phyloP scores from a whole-genome alignment of 2,113 vertebrate genomes.

The Urocynchramus pylzowi region DNA sequence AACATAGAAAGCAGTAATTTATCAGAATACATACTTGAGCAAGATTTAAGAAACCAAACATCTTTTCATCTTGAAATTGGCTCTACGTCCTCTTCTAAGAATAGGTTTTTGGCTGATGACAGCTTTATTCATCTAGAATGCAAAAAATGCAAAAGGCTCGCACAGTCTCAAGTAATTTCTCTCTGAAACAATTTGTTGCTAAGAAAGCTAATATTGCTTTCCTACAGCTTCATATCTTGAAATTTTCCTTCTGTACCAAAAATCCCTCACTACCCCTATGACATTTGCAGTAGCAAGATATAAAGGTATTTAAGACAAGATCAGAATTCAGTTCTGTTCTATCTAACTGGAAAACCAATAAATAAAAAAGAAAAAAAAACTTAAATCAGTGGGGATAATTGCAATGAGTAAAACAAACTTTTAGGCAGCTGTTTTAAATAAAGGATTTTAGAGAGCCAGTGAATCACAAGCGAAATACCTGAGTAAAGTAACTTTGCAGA shows the following conservation, averaged over 20 bases:
- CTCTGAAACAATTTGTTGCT: neutral
- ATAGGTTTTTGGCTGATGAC: neutral
- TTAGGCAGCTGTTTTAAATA: neutral
- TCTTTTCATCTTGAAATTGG: neutral
- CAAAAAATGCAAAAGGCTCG: neutral
- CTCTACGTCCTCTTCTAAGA: neutral
- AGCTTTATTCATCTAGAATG: neutral
- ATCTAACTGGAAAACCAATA: neutral
- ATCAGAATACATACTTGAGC: neutral
- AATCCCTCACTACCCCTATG: neutral
- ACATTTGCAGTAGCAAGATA: neutral
- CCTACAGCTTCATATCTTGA: neutral
- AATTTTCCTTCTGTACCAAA: neutral
- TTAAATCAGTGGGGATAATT: neutral
- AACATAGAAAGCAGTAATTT: neutral
- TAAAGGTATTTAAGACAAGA: neutral
- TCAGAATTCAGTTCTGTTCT: neutral
- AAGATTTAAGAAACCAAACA: neutral
- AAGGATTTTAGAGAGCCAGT: neutral
- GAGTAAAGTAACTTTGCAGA: neutral
- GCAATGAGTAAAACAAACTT: neutral
- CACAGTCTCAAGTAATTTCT: neutral
- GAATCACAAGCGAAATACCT: neutral
- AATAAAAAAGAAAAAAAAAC: neutral
- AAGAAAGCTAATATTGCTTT: neutral